Base-by-base conservation (phyloP, 2,888 invertebrate species). In the Stenichneumon culpator region DNA sequence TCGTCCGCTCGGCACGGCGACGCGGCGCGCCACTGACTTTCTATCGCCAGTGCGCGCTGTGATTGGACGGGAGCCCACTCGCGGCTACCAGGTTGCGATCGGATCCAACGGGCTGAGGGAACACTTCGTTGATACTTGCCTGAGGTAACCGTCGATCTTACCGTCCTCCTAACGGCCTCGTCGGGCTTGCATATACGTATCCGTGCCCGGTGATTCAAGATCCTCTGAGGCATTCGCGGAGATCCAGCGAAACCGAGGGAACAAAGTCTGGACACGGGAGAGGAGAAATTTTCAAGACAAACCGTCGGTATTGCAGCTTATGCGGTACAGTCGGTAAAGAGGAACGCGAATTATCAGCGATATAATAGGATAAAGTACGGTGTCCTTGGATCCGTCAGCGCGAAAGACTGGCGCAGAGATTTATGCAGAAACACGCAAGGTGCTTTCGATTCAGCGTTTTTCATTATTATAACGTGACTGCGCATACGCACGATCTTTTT, bases 1-100 rank as follows among this genome's bases (percentile, higher is more conserved):
- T n/a, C 57, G 63, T 16, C 44, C 60, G 44, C 74, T 86, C 87
- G 89, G 88, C 88, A 89, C 89, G 90, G 82, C 86, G 75, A 86
- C 78, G 72, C 86, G 87, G 87, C 87, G 84, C 88, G 87, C 57
- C 22, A 14, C 57, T 25, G 57, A 88, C 88, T 87, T 86, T 87
- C 85, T 89, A 87, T 72, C 72, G 39, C 85, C 87, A 88, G 88
- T 79, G 67, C 83, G 25, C 70, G 25, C 68, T 69, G 65, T 57
- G 22, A 90, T 91, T 91, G 90, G 91, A 63, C 75, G 79, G 67
- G 28, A 36, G 22, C 52, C 36, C 19, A 54, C 70, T 69, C 52
- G 52, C 5, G 19, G n/a, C 57, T 57, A 52, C 70, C 52, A 36
- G 52, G 70, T 36, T 57, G 57, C 54, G 72, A 72, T 72, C 80